phyloP scores from a whole-genome alignment of 2,888 invertebrate species.

The Eulithis testata region DNA sequence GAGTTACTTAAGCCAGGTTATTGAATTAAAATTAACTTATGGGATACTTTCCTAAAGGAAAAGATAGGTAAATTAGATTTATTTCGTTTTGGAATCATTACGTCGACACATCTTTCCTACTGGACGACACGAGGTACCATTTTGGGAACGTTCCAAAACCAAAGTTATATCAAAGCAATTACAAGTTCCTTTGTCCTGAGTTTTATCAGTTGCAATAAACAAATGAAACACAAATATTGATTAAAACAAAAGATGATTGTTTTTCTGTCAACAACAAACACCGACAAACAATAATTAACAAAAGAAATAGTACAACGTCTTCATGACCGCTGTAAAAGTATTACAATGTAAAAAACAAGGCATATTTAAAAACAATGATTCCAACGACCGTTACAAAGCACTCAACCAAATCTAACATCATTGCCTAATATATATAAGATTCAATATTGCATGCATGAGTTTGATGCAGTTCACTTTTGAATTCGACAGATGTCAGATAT shows the following conservation, averaged over 20 bases:
- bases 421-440: background rate
- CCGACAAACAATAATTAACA: constrained; percentile 6
- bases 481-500: constrained; percentile 10
- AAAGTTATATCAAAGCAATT: too few relatives aligned
- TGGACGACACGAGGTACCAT: too few relatives aligned
- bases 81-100: too few relatives aligned
- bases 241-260: background rate
- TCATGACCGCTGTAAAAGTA: constrained; percentile 12
- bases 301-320: background rate
- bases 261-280: background rate
- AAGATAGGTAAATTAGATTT: too few relatives aligned
- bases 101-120: too few relatives aligned
- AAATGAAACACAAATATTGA: background rate
- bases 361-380: background rate
- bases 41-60: too few relatives aligned
- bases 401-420: background rate
- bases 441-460: background rate
- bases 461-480: background rate
- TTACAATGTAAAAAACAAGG: background rate
- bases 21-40: too few relatives aligned
- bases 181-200: too few relatives aligned
- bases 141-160: too few relatives aligned
- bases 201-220: too few relatives aligned
- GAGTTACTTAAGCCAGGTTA: too few relatives aligned
- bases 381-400: constrained; percentile 1